phyloP scores from a whole-genome alignment of 2,797 vertebrate genomes.

The Squalus acanthias region DNA sequence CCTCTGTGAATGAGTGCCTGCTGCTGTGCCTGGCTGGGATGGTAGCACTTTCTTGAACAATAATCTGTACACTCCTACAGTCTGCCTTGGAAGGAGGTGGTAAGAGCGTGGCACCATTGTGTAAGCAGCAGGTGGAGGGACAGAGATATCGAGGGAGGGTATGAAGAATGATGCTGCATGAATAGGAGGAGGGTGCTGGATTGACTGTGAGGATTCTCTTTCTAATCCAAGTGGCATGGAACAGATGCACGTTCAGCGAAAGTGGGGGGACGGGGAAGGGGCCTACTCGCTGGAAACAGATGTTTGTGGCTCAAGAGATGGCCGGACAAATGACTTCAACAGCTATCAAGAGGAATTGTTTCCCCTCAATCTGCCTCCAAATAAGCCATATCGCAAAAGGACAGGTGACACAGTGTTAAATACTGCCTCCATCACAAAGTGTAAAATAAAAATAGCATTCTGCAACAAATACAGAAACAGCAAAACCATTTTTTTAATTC shows the following conservation, averaged over 20 bases:
- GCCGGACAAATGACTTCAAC: not conserved
- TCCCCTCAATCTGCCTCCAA: slow-evolving; percentile 1
- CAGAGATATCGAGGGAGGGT: not conserved
- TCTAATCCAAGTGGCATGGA: not conserved
- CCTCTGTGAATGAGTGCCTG: not conserved
- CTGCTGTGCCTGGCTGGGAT: not conserved
- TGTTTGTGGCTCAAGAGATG: not conserved
- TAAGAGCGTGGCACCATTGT: not conserved
- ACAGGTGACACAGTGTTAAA: not conserved
- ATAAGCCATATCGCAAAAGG: not conserved
- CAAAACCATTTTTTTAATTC: not conserved
- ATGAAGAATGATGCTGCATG: not conserved
- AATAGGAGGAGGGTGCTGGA: not conserved
- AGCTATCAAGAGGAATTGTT: not conserved
- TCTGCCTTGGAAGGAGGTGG: not conserved
- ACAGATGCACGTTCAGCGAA: not conserved
- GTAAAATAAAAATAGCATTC: not conserved
- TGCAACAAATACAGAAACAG: not conserved
- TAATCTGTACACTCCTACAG: not conserved
- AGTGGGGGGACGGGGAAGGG: not conserved
- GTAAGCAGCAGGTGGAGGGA: not conserved
- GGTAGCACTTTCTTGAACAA: not conserved
- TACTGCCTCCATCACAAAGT: not conserved
- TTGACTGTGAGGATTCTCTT: not conserved
- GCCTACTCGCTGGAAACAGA: not conserved